These are phyloP conservation scores for Druceiella hillmani DNA, from an alignment of 2,888 invertebrate species.

Conservation along the genomic window DNA sequence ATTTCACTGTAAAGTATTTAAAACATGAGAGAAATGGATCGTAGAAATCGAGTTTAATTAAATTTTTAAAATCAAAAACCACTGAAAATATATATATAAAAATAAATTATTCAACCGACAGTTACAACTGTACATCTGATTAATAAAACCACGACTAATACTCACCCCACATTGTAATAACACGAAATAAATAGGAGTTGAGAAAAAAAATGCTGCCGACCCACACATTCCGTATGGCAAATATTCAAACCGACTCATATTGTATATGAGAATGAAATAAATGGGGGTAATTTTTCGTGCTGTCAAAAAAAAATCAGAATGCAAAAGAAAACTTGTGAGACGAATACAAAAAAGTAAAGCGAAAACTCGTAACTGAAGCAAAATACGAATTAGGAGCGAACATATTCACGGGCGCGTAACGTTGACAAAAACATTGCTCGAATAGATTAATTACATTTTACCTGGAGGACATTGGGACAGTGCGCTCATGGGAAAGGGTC, in stretches of 20 bases:
- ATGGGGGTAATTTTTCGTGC: slow-evolving; percentile 53
- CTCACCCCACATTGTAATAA: no score
- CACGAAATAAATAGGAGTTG: slow-evolving; percentile 5
- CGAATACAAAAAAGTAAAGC: slow-evolving; percentile 39
- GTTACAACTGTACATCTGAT: no score
- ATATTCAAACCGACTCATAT: slow-evolving; percentile 56
- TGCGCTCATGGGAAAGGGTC: slow-evolving; percentile 45
- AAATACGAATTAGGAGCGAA: slow-evolving; percentile 19
- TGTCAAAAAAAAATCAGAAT: slow-evolving; percentile 57
- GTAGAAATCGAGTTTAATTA: no score
- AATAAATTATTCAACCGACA: no score
- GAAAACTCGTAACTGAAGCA: no score
- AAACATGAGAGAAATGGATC: no score
- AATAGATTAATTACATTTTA: slow-evolving; percentile 49
- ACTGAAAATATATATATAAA: no score
- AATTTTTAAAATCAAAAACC: no score
- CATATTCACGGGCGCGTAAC: slow-evolving; percentile 11
- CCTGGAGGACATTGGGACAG: slow-evolving; percentile 35
- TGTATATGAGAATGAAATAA: slow-evolving; percentile 54
- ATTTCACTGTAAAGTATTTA: no score
- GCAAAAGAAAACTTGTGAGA: slow-evolving; percentile 44
- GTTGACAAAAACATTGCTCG: slow-evolving; percentile 12
- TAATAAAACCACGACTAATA: no score
- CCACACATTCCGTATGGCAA: slow-evolving; percentile 42
- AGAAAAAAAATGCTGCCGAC: slow-evolving; percentile 8